Base-by-base conservation (phyloP, 2,888 invertebrate species). In the Temnothorax ravouxi region DNA sequence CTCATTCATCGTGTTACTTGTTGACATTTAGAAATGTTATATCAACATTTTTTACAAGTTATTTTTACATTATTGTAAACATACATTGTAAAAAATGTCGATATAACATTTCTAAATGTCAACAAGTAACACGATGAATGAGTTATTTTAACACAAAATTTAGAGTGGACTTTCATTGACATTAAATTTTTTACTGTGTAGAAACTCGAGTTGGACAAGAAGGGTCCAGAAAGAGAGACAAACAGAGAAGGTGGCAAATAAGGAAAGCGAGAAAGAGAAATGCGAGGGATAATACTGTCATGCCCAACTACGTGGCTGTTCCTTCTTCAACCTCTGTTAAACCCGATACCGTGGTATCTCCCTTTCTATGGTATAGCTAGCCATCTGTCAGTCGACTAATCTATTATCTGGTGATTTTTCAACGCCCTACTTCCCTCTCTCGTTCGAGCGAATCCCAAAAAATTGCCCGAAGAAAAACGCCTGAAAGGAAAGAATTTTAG, bases 331-430 rank as follows among this genome's bases (percentile, higher is more conserved):
- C 44, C 72, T 85, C 56, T 47, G 62, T 80, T 80, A 80, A 81
- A 84, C 76, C 52, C 74, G 84, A 77, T 71, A 84, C 56, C 64
- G 61, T 38, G 21, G 79, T 84, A 74, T 86, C 74, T 80, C 84
- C 71, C 84, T 84, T 84, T 84, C 52, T 52, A 50, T 59, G 29
- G 34, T 56, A 71, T 75, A 86, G 84, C 85, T 74, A 84, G 77
- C 88, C 84, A 88, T 88, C 88, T 86, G 86, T 85, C 86, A 88
- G 76, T 67, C 84, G 85, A 84, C 81, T 88, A 86, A 88, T 88
- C 88, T 86, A 86, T 88, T 88, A 88, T 88, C 88, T 80, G 75
- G 64, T 82, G 86, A 88, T 86, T 88, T 88, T 88, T 88, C 88
- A 88, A 85, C 86, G 86, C 86, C 59, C 59, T 69, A 66, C 81